Base-by-base conservation (phyloP, 1,140 invertebrate genomes). In the Platyura marginata region DNA sequence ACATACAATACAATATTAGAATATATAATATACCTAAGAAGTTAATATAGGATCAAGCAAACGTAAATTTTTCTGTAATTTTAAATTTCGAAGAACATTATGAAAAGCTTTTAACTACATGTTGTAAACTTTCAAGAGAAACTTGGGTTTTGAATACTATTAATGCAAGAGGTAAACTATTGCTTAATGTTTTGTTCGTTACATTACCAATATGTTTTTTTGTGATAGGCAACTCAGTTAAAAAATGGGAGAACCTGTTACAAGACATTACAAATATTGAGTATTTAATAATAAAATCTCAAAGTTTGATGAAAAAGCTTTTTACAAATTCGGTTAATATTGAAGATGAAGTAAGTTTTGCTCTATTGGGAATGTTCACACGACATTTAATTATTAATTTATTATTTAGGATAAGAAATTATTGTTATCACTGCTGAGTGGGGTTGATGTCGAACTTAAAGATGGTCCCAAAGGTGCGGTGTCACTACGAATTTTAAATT, bases 91-190 rank as follows among this genome's bases (percentile, higher is more conserved):
- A 39, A 10, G 0, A 45, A 15, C 43, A 51, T 52, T 54, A 5
- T 43, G 36, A 37, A 37, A 37, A 37, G 18, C 11, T 37, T 9
- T 18, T 9, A 20, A 5, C 5, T 19, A 3, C 11, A 10, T 37
- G 59, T 2, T 55, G 57, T 18, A 48, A 52, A 0, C 41, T 59
- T 58, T 58, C 20, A 49, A 57, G 11, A 38, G 45, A 3, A 49
- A 39, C 11, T 22, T 18, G 5, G 5, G 5, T 5, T 39, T 20
- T 18, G 18, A 6, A 4, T 1, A 44, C 43, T 3, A 21, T 41
- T 3, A 9, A 29, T 45, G 23, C 52, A 55, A 13, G 45, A 47
- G 0, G 52, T 54, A 21, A 43, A 48, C 16, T 58, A 54, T 32
- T 56, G n/a, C n/a, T n/a, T n/a, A n/a, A n/a, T n/a, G n/a, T n/a